Evolutionary conservation across 2,113 vertebrate genomes (phyloP), one percentile per base, ranked within the genome.

Genomic region (Gymnocephalus cernua): DNA sequence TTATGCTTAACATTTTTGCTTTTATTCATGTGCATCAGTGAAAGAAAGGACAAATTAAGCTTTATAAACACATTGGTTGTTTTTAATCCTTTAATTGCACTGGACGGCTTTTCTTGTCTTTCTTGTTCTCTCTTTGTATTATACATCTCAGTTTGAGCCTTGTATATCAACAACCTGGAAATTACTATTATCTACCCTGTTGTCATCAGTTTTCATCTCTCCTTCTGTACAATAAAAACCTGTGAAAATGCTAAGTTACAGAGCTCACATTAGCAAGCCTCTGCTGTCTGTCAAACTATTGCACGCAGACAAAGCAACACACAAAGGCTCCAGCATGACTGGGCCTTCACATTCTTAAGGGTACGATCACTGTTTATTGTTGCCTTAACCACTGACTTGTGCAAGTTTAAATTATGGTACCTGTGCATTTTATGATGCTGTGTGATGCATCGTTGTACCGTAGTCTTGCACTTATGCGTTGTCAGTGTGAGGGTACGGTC

Each of bases 311-410:
- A 21, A n/a, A 23, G 41, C 69, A 38, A 12, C 38, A 48, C 29
- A 23, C 44, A 25, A 14, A 51, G 56, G 35, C 66, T 41, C 38
- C 32, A 27, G 27, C 38, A 9, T 1, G 14, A 29, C 69, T 32
- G 38, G 13, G 14, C 54, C 54, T 67, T n/a, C 59, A 19, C 29
- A 38, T 3, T 62, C 66, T 72, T 68, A 53, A 83, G 58, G 50
- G 4, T 21, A 29, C 48, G 10, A 38, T 38, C 9, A 5, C 50
- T 13, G 50, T 74, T 72, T 8, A 21, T 62, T 54, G 71, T 16
- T 44, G 14, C 54, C 47, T 18, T 6, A 3, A 45, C 32, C 57
- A 2, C 11, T 57, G 9, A n/a, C 10, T 45, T 62, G 59, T 32
- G 32, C 38, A 69, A 15, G 19, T 44, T 27, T 18, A 68, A 83